Conservation (phyloP, 2,797 vertebrate species). For the Etheostoma perlongum region DNA sequence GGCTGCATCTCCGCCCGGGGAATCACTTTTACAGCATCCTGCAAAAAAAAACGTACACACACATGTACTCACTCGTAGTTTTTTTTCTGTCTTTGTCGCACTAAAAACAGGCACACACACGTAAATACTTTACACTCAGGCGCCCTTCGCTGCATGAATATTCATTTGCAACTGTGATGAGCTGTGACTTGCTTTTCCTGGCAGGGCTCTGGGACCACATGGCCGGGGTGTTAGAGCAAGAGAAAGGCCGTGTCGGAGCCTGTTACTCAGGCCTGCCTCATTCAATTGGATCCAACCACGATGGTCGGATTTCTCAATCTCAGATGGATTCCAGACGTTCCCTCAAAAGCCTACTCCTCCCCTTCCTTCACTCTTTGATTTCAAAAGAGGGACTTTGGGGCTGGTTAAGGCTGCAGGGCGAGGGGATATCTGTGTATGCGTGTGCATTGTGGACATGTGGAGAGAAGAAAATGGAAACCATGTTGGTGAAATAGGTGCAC, state of each 20-base stretch:
- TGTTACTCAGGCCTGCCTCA: slow-evolving; percentile 79
- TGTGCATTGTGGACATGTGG: slow-evolving; percentile 24
- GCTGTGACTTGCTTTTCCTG: slow-evolving; percentile 84
- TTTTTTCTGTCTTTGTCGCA: slow-evolving; percentile 28
- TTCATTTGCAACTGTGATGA: slow-evolving; percentile 86
- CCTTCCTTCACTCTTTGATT: slow-evolving; percentile 63
- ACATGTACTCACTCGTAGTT: background rate
- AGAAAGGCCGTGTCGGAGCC: slow-evolving; percentile 83
- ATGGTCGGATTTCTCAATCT: slow-evolving; percentile 77
- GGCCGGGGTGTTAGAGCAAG: slow-evolving; percentile 79
- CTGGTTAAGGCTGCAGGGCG: slow-evolving; percentile 34
- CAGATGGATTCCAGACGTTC: slow-evolving; percentile 80
- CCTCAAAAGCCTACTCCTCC: slow-evolving; percentile 62
- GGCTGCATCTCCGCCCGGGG: slow-evolving; percentile 43
- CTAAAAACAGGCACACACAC: slow-evolving; percentile 54
- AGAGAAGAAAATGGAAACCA: slow-evolving; percentile 36
- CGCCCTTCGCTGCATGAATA: slow-evolving; percentile 82
- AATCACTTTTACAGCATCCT: slow-evolving; percentile 40
- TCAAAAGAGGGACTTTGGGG: slow-evolving; percentile 44
- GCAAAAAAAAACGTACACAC: slow-evolving; percentile 4
- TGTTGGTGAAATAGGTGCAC: slow-evolving; percentile 36
- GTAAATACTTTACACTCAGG: slow-evolving; percentile 69
- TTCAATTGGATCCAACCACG: slow-evolving; percentile 75
- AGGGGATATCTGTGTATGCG: background rate
- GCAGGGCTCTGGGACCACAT: slow-evolving; percentile 81